These are phyloP conservation scores for Platycercus adscitus DNA, from an alignment of 2,113 vertebrate species.

Conservation along the genomic window DNA sequence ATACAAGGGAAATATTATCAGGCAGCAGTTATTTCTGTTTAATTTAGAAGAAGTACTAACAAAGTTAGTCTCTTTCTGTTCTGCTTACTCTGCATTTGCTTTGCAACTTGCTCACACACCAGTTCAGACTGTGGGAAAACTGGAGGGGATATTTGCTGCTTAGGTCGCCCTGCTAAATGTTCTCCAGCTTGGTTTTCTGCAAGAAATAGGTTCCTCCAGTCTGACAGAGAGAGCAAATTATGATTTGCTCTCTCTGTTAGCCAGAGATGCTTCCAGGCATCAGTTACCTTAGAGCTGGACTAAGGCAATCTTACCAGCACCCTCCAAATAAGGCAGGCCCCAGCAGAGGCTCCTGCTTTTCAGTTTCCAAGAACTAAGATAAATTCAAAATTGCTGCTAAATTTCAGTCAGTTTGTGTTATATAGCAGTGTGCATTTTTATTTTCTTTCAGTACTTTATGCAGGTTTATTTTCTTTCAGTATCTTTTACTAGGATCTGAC, in stretches of 20 bases:
- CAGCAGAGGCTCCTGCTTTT: not conserved
- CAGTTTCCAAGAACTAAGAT: not conserved
- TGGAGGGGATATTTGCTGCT: not conserved
- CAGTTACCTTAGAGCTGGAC: not conserved
- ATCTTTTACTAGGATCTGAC: not conserved
- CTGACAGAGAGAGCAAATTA: not conserved
- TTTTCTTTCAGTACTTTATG: not conserved
- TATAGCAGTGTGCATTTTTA: rapidly evolving
- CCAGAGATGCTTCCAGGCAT: not conserved
- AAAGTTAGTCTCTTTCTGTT: not conserved
- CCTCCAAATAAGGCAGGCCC: not conserved
- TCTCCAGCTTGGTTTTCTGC: not conserved
- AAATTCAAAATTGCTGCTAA: not conserved
- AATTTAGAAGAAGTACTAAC: not conserved
- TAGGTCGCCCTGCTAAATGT: not conserved
- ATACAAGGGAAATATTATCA: not conserved
- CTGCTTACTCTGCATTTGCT: not conserved
- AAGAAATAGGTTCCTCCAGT: not conserved
- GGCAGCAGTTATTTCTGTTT: not conserved
- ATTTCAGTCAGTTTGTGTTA: not conserved
- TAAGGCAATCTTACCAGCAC: too few species aligned
- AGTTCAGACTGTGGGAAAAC: not conserved
- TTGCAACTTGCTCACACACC: not conserved
- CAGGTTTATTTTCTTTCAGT: not conserved
- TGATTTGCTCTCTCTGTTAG: not conserved